These are phyloP conservation scores for Hyaena hyaena DNA, from an alignment of 2,113 vertebrate genomes.

Conservation along the genomic window DNA sequence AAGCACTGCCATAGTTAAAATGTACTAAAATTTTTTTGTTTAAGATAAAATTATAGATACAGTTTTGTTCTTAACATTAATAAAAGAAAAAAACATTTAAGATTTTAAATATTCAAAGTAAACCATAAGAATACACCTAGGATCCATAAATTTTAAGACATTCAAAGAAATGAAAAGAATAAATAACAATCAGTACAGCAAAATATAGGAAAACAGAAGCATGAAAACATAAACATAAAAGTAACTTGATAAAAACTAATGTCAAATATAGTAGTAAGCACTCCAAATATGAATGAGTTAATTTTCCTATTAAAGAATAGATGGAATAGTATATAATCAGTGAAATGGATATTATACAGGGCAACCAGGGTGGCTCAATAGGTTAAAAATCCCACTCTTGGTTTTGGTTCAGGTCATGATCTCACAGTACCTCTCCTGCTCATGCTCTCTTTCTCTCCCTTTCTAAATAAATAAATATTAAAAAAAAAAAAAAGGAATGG, in stretches of 20 bases:
- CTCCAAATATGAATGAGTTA: neutral
- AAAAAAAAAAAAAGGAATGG: no score
- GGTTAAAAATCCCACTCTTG: no score
- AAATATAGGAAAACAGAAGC: conserved; percentile 10
- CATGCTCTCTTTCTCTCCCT: no score
- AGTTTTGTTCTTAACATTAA: neutral
- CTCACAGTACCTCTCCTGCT: no score
- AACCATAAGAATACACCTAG: neutral
- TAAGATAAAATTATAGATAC: neutral
- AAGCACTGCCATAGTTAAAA: neutral
- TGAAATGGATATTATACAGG: neutral
- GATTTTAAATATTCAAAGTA: conserved; percentile 1
- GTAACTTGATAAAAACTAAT: neutral
- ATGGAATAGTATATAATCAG: neutral
- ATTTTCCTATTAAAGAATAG: neutral
- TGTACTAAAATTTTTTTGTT: neutral
- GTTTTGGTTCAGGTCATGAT: no score
- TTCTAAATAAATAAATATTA: no score
- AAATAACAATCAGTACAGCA: neutral
- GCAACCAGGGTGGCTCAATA: no score
- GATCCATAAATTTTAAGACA: neutral
- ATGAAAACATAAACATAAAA: neutral
- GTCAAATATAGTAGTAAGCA: neutral
- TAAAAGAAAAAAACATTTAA: neutral
- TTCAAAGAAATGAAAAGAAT: neutral